These are phyloP conservation scores for Chloropsis cyanopogon DNA, from an alignment of 2,113 vertebrate genomes.

Conservation along the genomic window DNA sequence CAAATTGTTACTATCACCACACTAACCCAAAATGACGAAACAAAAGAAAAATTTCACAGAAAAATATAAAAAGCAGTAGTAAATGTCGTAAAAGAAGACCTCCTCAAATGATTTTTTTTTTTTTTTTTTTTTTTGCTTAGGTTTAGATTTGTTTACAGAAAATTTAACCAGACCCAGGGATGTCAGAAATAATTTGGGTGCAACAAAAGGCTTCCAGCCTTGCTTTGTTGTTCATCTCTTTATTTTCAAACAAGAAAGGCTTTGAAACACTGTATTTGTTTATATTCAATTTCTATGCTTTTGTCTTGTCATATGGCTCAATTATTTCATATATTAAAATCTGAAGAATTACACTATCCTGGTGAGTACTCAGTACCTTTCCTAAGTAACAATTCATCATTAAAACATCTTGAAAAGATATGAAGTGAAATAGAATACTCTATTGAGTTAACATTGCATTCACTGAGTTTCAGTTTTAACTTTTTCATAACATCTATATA, in stretches of 20 bases:
- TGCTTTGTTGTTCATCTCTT: not conserved
- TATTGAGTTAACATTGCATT: not conserved
- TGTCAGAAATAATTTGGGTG: not conserved
- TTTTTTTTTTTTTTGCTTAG: not conserved
- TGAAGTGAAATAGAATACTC: not conserved
- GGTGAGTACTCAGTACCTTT: not conserved
- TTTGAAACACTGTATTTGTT: not conserved
- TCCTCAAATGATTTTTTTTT: not conserved
- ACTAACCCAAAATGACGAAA: not conserved
- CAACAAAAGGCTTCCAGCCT: not conserved
- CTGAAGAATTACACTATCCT: not conserved
- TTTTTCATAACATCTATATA: not conserved
- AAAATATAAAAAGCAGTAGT: not conserved
- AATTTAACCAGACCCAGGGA: not conserved
- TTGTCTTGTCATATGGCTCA: not conserved
- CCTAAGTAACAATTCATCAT: not conserved
- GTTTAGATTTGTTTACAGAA: not conserved
- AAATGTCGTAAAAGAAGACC: not conserved
- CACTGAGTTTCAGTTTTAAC: not conserved
- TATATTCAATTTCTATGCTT: not conserved
- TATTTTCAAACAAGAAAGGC: not conserved
- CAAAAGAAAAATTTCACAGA: not conserved
- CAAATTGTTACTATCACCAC: not conserved
- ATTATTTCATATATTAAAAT: not conserved
- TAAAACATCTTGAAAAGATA: not conserved